Evolutionary conservation across 2,797 vertebrate species (phyloP), one percentile per base, ranked within the genome.

Genomic region (Thalassophryne amazonica): DNA sequence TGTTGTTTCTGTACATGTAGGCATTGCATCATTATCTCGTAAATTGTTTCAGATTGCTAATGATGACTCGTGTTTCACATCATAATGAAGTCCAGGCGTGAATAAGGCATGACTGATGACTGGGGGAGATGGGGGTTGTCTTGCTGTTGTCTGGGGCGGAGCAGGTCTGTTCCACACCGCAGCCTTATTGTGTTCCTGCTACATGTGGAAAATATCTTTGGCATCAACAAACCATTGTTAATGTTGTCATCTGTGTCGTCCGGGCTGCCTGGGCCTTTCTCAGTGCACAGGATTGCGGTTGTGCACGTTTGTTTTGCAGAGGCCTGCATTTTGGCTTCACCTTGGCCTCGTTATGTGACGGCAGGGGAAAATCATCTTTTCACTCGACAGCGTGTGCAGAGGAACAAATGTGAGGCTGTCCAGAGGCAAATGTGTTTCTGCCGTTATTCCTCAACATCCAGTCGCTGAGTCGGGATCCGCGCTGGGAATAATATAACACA

Each of bases 61-160:
- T 58, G 62, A 79, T 81, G 58, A 67, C 81, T 84, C 66, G 55
- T 37, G 53, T 67, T 76, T 17, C 38, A 56, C 61, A 57, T 73
- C 55, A 69, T 85, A 80, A 86, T 82, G 64, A 71, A 67, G 74
- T 77, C 75, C 76, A 78, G 78, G 67, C 63, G 23, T 74, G 78
- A 80, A 70, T 38, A 17, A 69, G 62, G 55, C 46, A 40, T 15
- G 3, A 49, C 1, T n/a, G 21, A 30, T 56, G 42, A 54, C 28
- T 1, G 35, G 31, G 4, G 16, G 11, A 19, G 42, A 52, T 43
- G 36, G 49, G 38, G 45, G 60, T 50, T 31, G 60, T 63, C 34
- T 60, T 36, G 57, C 68, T 73, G 45, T 62, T 36, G 56, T 73
- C 59, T 65, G 63, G 58, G 72, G 69, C 16, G 64, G 76, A 69